Evolutionary conservation across 2,113 vertebrate genomes (phyloP).

Genomic region (Rissa tridactyla): DNA sequence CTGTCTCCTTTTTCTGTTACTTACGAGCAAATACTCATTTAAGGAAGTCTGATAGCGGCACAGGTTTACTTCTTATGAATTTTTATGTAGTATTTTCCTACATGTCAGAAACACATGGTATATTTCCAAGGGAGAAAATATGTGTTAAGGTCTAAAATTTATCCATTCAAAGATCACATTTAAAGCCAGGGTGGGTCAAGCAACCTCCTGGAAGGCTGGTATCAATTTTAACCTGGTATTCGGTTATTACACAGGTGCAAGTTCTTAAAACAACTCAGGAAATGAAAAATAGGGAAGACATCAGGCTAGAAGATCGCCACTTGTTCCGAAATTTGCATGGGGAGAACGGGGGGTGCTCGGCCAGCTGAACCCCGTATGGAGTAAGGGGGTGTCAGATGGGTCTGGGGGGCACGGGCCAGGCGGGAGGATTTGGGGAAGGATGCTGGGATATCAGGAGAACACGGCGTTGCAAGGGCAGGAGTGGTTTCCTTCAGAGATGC

Average conservation of each 20-base stretch:
- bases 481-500: rapidly evolving
- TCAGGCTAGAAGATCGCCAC: neutral
- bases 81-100: neutral
- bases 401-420: neutral
- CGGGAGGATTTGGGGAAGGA: neutral
- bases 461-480: rapidly evolving
- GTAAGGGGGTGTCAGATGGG: neutral
- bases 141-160: conserved; percentile 30
- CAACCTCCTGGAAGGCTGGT: conserved; percentile 24
- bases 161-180: conserved; percentile 26
- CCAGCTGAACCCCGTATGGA: neutral
- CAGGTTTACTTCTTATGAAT: neutral
- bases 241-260: conserved; percentile 50
- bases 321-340: neutral
- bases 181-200: conserved; percentile 33
- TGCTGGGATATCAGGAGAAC: neutral
- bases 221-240: conserved; percentile 48
- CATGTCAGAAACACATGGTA: neutral
- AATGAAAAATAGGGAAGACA: conserved; percentile 32
- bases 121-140: conserved; percentile 2
- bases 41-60: neutral
- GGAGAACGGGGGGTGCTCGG: neutral
- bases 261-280: conserved; percentile 54
- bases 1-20: neutral
- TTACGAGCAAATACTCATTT: neutral